Evolutionary conservation across 1,140 invertebrate genomes (phyloP), one percentile per base, ranked within the genome.

Genomic region (Lepidurus packardi): DNA sequence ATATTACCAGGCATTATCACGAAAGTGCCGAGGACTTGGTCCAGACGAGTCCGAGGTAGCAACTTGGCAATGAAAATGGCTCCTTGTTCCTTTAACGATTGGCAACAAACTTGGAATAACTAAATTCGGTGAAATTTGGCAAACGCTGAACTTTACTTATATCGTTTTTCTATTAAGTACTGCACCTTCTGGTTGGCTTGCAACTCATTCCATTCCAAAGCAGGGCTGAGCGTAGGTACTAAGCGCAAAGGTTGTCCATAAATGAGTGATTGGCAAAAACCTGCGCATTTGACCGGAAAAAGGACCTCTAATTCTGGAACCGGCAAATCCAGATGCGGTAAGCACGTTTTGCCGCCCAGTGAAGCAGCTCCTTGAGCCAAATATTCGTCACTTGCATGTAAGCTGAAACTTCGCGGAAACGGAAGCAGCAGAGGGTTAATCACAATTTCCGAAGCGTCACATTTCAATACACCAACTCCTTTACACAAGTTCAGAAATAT

Each of bases 11-110:
- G 53, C 16, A 65, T 65, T 21, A 65, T 65, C 16, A 65, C 53
- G 21, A 65, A 65, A 65, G 53, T 65, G 53, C 53, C 53, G 21
- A 13, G 53, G 53, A 65, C 13, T 65, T 65, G 53, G 13, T 65
- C 53, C 53, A 65, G 13, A 65, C 53, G 53, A 65, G 53, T 8
- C 53, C 53, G 53, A 65, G 53, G 53, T 65, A 65, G 21, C 53
- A 21, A n/a, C 21, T 65, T 65, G 53, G 53, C 53, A 16, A 65
- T n/a, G 21, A 65, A 65, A 16, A 65, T 21, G 13, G n/a, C 53
- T 65, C 21, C 53, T 9, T 65, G 53, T 65, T 65, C 53, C 21
- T 21, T 13, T 21, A 65, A 21, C 21, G 8, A 13, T 8, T 65
- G 16, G 13, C 53, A 16, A 65, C 53, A 65, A 65, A 65, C 21